Percentiles rank a stretch among this genome's conserved stretches.
phyloP scores from a whole-genome alignment of 2,113 vertebrate genomes.

The Lethenteron camtschaticum region DNA sequence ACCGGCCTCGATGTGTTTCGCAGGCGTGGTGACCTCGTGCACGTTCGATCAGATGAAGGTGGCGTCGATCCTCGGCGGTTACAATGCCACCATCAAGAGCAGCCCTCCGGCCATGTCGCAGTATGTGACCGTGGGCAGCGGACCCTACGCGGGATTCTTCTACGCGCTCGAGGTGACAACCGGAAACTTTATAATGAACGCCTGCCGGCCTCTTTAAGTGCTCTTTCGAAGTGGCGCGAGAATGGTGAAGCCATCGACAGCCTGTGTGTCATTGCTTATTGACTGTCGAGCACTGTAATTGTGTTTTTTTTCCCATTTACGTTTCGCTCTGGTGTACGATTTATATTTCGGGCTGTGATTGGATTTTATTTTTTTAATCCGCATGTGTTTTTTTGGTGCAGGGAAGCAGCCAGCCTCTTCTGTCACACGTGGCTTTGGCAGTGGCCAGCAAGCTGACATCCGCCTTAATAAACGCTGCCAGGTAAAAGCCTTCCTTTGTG shows the following conservation, averaged over 20 bases:
- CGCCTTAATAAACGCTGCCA: slow-evolving; percentile 80
- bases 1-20: not conserved
- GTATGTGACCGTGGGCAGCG: slow-evolving; percentile 73
- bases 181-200: too few species aligned
- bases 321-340: slow-evolving; percentile 5
- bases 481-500: slow-evolving; percentile 24
- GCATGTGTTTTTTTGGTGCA: slow-evolving; percentile 16
- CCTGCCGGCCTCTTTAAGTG: too few species aligned
- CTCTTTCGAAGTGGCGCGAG: too few species aligned
- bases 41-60: slow-evolving; percentile 99
- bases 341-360: too few species aligned
- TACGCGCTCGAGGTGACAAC: slow-evolving; percentile 70
- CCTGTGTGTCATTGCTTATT: not conserved
- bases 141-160: slow-evolving; percentile 79
- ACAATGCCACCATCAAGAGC: slow-evolving; percentile 70
- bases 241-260: too few species aligned
- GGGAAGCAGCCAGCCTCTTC: slow-evolving; percentile 73
- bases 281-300: not conserved
- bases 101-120: slow-evolving; percentile 89
- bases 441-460: slow-evolving; percentile 96
- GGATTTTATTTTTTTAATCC: not conserved
- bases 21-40: slow-evolving; percentile 71
- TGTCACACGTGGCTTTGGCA: slow-evolving; percentile 87
- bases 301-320: not conserved
- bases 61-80: slow-evolving; percentile 79